Evolutionary conservation across 2,888 invertebrate genomes (phyloP), one percentile per base, ranked within the genome.

Genomic region (Chrysopilus asiliformis): DNA sequence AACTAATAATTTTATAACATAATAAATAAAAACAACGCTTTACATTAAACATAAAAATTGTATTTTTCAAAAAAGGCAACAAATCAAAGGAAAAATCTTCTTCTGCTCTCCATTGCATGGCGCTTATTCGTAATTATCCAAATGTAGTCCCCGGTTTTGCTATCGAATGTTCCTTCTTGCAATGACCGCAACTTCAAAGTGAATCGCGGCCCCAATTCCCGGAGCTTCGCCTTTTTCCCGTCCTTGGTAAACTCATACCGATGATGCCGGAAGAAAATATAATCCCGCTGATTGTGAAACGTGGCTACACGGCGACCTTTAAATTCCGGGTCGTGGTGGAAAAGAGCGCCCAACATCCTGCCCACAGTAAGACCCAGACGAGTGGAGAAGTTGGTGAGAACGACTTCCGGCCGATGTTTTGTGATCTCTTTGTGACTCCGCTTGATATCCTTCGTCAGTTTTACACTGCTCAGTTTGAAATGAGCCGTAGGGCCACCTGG

Each of bases 231-330:
- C 13, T 71, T 71, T 50, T 75, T 76, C 1, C 79, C 78, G 41
- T 86, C 82, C 36, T 76, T 71, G 45, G 86, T 80, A 62, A 94
- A 93, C 53, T 89, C 85, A 59, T 94, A 93, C 77, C 93, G 76
- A 63, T 98, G 95, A 64, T 98, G 95, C 39, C 98, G 75, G 59
- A 99, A 95, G 67, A 99, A 98, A 50, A 98, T 89, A 58, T 86
- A 98, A 67, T 99, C 98, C 41, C 98, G 71, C 61, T 99, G 98
- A 67, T 99, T 98, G 64, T 99, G 98, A 60, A 99, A 95, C 19
- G 97, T 95, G 43, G 93, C 90, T 1, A 81, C 90, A 43, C 95
- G 72, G 4, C 93, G 72, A 1, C 97, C 97, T 45, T 76, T 76
- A 64, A 94, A 99, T 61, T 98, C 80, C 0, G 98, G 97, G 60